Evolutionary conservation across 2,113 vertebrate genomes (phyloP).

Genomic region (Serilophus lunatus): DNA sequence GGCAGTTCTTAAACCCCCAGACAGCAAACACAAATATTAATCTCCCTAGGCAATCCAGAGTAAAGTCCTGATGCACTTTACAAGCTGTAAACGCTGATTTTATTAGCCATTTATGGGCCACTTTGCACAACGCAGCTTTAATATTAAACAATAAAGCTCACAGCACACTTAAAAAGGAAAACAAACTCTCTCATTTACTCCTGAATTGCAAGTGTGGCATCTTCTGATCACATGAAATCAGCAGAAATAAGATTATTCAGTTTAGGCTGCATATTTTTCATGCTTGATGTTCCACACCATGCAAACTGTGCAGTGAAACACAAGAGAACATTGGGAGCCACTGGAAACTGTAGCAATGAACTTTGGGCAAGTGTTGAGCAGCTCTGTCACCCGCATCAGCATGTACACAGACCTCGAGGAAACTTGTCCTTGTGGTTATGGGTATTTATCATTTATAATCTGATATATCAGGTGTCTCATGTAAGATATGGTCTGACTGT

Average conservation of each 20-base stretch:
- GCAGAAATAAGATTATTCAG: constrained; percentile 9
- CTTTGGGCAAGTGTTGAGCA: background rate
- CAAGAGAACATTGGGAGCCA: background rate
- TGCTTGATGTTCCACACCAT: background rate
- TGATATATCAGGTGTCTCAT: background rate
- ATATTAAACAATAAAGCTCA: constrained; percentile 78
- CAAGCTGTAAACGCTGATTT: constrained; percentile 75
- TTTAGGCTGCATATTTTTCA: background rate
- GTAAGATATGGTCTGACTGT: background rate
- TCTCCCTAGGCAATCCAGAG: constrained; percentile 57
- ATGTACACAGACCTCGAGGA: constrained; percentile 33
- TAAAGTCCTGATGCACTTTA: constrained; percentile 69
- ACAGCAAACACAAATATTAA: constrained; percentile 50
- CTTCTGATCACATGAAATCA: background rate
- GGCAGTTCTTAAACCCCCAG: constrained; percentile 18
- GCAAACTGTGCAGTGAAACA: background rate
- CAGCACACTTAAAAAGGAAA: constrained; percentile 61
- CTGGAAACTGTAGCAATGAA: background rate
- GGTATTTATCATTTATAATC: background rate
- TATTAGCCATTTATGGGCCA: constrained; percentile 78
- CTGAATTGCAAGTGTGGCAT: constrained; percentile 33
- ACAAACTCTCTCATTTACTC: constrained; percentile 60
- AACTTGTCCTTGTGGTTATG: constrained; percentile 19
- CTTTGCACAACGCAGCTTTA: constrained; percentile 72
- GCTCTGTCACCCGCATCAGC: constrained; percentile 6